Evolutionary conservation across 2,888 invertebrate species (phyloP), one percentile per base, ranked within the genome.

Genomic region (Phortica magna): DNA sequence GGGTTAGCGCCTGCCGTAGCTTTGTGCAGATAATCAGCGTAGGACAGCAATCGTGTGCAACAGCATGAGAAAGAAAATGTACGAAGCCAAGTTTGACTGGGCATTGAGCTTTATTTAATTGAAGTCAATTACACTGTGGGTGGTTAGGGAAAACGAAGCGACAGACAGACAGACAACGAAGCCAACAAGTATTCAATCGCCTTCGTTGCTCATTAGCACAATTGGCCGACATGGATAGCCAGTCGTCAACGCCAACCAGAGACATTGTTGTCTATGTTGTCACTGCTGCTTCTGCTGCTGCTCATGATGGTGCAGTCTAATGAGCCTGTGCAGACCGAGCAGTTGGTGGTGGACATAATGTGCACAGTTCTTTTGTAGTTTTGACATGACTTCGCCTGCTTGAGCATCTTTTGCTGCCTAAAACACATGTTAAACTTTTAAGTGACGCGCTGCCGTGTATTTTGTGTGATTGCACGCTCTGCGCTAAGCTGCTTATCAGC

Each of bases 61-160:
- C 31, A 31, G 31, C 31, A 31, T 31, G 31, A 31, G 31, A 31
- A 4, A 31, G 31, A 31, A 31, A 31, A 31, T 31, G 31, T 31
- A 1, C 5, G 31, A 31, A 31, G 31, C 31, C 31, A 31, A 31
- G 31, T 31, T 61, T 7, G 39, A 71, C 70, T 68, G 53, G 55
- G 31, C 70, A 48, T 83, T 78, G 78, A 88, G 85, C 81, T 83
- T 87, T 84, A 87, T 89, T 89, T 89, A 90, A 89, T 90, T 90
- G 90, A 88, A 90, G 88, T 87, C 89, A 90, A 89, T 90, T 89
- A 85, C 90, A 82, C 90, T 87, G 84, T 87, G 82, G 85, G 87
- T 77, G 86, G 80, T 76, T 80, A 79, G 77, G 65, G 43, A 43
- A 42, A 53, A n/a, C 12, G 41, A 31, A 53, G 31, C 12, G 41